Evolutionary conservation across 2,888 invertebrate genomes (phyloP).

Genomic region (Lucinisca nassula): DNA sequence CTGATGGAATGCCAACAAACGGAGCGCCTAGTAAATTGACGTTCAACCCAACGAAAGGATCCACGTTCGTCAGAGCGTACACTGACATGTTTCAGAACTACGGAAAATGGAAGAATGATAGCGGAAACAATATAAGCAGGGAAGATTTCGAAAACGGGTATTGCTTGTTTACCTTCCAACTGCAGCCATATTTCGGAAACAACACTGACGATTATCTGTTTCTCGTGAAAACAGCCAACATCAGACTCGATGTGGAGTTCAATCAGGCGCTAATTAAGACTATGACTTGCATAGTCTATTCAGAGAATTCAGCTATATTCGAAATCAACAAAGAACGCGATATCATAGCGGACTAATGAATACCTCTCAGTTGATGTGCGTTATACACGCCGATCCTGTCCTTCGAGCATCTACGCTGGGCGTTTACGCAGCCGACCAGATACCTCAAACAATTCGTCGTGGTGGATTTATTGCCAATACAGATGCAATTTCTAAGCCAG

Average conservation of each 20-base stretch:
- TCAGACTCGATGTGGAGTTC: slow-evolving; percentile 45
- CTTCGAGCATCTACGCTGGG: slow-evolving; percentile 20
- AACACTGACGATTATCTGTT: slow-evolving; percentile 31
- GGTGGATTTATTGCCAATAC: slow-evolving; percentile 31
- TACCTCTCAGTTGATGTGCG: slow-evolving; percentile 33
- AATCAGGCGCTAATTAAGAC: slow-evolving; percentile 21
- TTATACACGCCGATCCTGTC: slow-evolving; percentile 17
- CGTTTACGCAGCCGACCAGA: slow-evolving; percentile 37
- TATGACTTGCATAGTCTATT: slow-evolving; percentile 44
- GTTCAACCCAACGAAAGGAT: slow-evolving; percentile 10
- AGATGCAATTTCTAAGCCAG: slow-evolving; percentile 5
- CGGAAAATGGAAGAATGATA: not conserved
- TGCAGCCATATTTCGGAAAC: slow-evolving; percentile 19
- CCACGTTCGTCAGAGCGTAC: slow-evolving; percentile 16
- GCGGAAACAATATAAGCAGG: slow-evolving; percentile 19
- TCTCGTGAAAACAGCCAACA: slow-evolving; percentile 30
- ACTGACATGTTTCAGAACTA: not conserved
- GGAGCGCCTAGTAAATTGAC: slow-evolving; percentile 2
- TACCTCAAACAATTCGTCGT: not conserved
- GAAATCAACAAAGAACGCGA: slow-evolving; percentile 49
- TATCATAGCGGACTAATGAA: slow-evolving; percentile 48
- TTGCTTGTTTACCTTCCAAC: slow-evolving; percentile 26
- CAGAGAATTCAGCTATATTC: slow-evolving; percentile 45
- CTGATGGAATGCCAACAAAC: not conserved
- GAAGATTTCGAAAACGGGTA: slow-evolving; percentile 12